Percentiles rank a stretch among this genome's conserved stretches.
Evolutionary conservation across 2,888 invertebrate species (phyloP).

Genomic region (Torymus auratus): DNA sequence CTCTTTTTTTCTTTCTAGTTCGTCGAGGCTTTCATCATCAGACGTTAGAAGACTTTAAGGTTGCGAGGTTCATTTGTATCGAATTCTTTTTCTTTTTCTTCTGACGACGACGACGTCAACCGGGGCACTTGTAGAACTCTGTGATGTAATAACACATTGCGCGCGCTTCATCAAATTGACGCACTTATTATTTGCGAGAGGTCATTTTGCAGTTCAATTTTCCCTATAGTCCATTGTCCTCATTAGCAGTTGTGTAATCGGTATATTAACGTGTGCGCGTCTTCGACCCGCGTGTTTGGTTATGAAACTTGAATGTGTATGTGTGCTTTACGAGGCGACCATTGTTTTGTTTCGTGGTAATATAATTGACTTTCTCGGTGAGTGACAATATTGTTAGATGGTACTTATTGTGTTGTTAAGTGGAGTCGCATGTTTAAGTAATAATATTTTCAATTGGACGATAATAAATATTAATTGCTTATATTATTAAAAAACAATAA

Average conservation of each 20-base stretch:
- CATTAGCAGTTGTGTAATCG: neutral
- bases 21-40: slow-evolving; percentile 13
- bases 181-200: slow-evolving; percentile 23
- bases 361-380: too few relatives aligned
- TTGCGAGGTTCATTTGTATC: slow-evolving; percentile 9
- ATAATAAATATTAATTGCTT: too few relatives aligned
- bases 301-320: neutral
- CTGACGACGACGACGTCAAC: neutral
- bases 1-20: slow-evolving; percentile 1
- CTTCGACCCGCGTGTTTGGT: neutral
- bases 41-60: neutral
- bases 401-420: too few relatives aligned
- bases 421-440: too few relatives aligned
- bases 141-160: neutral
- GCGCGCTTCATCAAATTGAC: slow-evolving; percentile 12
- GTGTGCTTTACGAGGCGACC: neutral
- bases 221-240: slow-evolving; percentile 34
- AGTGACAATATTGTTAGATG: too few relatives aligned
- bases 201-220: slow-evolving; percentile 36
- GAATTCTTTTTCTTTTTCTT: neutral
- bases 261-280: neutral
- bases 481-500: too few relatives aligned
- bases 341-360: too few relatives aligned
- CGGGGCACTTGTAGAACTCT: too few relatives aligned
- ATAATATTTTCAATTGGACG: too few relatives aligned